These are phyloP conservation scores for Drosophila murphyi DNA, from an alignment of 1,140 invertebrate species.

Conservation along the genomic window DNA sequence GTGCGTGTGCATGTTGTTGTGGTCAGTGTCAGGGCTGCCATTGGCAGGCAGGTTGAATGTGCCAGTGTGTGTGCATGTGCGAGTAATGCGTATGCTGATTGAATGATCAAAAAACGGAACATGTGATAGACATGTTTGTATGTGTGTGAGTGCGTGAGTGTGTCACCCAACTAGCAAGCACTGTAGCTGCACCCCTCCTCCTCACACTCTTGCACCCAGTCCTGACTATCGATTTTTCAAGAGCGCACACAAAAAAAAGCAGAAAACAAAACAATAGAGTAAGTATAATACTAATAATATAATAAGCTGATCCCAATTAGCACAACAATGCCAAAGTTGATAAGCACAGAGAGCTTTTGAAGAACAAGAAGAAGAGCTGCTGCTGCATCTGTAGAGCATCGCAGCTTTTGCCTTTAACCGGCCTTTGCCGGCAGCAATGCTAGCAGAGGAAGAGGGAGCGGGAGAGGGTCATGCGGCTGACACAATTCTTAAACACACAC, in stretches of 20 bases:
- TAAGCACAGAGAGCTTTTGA: slow-evolving; percentile 28
- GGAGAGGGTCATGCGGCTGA: slow-evolving; percentile 43
- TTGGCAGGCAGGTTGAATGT: slow-evolving; percentile 51
- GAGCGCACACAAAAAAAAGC: slow-evolving; percentile 16
- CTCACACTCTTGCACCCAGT: neutral
- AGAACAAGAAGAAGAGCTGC: slow-evolving; percentile 6
- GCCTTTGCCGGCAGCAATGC: slow-evolving; percentile 39
- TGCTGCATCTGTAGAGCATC: slow-evolving; percentile 24
- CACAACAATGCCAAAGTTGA: slow-evolving; percentile 40
- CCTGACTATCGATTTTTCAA: slow-evolving; percentile 48
- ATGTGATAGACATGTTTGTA: slow-evolving; percentile 36
- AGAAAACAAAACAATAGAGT: slow-evolving; percentile 2
- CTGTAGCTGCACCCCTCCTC: slow-evolving; percentile 6
- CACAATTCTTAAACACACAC: slow-evolving; percentile 39
- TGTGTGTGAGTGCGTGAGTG: slow-evolving; percentile 58
- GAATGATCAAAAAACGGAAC: slow-evolving; percentile 57
- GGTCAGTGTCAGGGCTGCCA: slow-evolving; percentile 76
- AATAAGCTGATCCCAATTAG: slow-evolving; percentile 55
- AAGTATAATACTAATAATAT: neutral
- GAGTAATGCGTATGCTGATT: slow-evolving; percentile 53
- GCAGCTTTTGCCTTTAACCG: slow-evolving; percentile 43
- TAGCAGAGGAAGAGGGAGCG: slow-evolving; percentile 20
- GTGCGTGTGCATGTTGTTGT: slow-evolving; percentile 63
- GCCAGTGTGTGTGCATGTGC: slow-evolving; percentile 13
- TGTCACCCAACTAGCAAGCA: slow-evolving; percentile 51